phyloP scores from a whole-genome alignment of 2,113 vertebrate genomes.

The Eolophus roseicapilla region DNA sequence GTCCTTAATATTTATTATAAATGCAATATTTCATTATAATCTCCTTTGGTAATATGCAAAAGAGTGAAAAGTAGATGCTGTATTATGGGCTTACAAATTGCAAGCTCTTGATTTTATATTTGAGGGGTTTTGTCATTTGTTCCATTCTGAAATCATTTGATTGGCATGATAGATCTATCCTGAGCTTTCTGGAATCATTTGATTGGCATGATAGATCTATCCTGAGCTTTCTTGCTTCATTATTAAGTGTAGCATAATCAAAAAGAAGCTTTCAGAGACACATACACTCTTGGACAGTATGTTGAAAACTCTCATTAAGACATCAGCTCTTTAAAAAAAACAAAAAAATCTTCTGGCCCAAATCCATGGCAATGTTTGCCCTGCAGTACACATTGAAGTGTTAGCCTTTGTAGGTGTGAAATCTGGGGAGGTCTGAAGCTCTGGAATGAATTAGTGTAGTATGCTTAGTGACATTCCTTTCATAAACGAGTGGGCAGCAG shows the following conservation, averaged over 20 bases:
- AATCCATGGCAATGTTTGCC: not conserved
- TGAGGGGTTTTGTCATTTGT: not conserved
- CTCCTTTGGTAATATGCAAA: not conserved
- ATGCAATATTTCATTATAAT: not conserved
- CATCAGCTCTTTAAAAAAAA: not conserved
- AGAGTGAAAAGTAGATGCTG: not conserved
- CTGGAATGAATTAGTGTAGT: not conserved
- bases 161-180: not conserved
- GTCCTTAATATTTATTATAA: not conserved
- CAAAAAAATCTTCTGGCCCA: not conserved
- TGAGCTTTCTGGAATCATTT: not conserved
- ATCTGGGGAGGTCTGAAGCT: slow-evolving; percentile 1
- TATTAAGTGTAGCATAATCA: not conserved
- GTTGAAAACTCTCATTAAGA: not conserved
- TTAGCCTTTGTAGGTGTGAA: slow-evolving; percentile 27
- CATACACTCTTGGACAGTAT: not conserved
- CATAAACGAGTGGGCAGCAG: not conserved
- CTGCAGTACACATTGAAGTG: not conserved
- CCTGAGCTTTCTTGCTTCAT: not conserved
- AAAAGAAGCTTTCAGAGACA: not conserved
- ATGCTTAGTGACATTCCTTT: slow-evolving; percentile 33
- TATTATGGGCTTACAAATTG: not conserved
- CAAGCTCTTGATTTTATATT: not conserved
- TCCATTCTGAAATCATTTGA: not conserved
- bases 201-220: not conserved